Percentiles rank a stretch among this genome's conserved stretches.
These are phyloP conservation scores for Sminthopsis crassicaudata DNA, from an alignment of 2,113 vertebrate species.

Conservation along the genomic window DNA sequence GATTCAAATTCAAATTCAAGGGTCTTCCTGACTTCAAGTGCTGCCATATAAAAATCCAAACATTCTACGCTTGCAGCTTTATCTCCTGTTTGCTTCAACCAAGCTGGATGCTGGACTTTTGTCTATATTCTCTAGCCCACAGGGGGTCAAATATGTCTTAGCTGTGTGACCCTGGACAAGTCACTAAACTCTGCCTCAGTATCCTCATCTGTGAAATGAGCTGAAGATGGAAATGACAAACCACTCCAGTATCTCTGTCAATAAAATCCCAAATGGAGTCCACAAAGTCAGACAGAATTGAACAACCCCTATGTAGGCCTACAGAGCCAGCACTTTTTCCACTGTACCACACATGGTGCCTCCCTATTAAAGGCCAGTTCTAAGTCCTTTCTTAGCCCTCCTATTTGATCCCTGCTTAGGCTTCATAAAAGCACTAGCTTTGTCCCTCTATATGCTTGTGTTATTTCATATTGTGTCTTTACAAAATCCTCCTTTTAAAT, in stretches of 20 bases:
- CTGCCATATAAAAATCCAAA: neutral
- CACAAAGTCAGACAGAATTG: too few relatives aligned
- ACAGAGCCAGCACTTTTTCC: neutral
- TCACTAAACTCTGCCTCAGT: too few relatives aligned
- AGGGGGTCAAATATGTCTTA: neutral
- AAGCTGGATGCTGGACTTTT: neutral
- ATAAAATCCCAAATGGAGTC: too few relatives aligned
- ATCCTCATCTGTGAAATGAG: too few relatives aligned
- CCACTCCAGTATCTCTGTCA: too few relatives aligned
- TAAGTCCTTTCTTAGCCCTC: neutral
- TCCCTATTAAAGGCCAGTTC: neutral
- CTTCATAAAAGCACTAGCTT: neutral
- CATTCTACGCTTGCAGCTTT: neutral
- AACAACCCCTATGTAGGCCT: too few relatives aligned
- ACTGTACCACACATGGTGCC: neutral
- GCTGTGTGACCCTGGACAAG: too few relatives aligned
- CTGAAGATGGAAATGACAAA: too few relatives aligned
- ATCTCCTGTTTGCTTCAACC: neutral
- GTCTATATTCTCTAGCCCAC: neutral
- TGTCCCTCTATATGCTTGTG: neutral
- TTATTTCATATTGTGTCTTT: neutral
- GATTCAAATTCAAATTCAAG: neutral
- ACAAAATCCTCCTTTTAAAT: neutral
- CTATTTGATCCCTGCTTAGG: neutral
- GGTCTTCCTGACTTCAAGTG: neutral